phyloP scores from a whole-genome alignment of 2,797 vertebrate species.

The Ambastaia sidthimunki region DNA sequence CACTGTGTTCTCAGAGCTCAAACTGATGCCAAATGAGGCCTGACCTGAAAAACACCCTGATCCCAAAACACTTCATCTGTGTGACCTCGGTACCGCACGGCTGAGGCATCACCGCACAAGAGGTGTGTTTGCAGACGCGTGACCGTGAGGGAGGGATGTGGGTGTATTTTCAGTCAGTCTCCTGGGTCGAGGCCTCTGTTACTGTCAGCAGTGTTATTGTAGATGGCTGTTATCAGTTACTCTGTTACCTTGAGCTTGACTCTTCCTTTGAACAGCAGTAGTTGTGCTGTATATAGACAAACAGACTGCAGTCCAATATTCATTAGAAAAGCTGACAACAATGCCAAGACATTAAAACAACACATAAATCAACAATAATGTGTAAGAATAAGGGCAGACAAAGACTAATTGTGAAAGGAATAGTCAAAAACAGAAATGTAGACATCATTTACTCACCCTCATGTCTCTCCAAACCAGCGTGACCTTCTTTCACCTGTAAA shows the following conservation, averaged over 20 bases:
- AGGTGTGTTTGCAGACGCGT: neutral
- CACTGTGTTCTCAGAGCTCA: constrained; percentile 32
- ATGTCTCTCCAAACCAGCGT: neutral
- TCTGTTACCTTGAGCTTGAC: constrained; percentile 5
- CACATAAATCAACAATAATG: neutral
- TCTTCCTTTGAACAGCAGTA: constrained; percentile 8
- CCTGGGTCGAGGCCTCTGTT: neutral
- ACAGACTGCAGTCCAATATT: neutral
- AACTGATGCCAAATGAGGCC: constrained; percentile 44
- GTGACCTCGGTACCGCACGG: constrained; percentile 28
- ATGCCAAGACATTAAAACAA: neutral
- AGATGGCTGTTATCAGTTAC: constrained; percentile 23
- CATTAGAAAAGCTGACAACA: neutral
- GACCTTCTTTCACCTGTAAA: too few species aligned
- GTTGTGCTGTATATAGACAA: neutral
- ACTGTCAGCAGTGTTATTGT: constrained; percentile 13
- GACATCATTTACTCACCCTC: neutral
- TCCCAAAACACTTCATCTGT: constrained; percentile 20
- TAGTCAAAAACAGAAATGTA: neutral
- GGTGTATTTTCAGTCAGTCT: neutral
- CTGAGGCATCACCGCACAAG: neutral
- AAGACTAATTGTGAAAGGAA: neutral
- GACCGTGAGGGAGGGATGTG: neutral
- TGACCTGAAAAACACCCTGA: constrained; percentile 45
- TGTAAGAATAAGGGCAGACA: neutral